Evolutionary conservation across 2,888 invertebrate genomes (phyloP).

Genomic region (Lithosia quadra): DNA sequence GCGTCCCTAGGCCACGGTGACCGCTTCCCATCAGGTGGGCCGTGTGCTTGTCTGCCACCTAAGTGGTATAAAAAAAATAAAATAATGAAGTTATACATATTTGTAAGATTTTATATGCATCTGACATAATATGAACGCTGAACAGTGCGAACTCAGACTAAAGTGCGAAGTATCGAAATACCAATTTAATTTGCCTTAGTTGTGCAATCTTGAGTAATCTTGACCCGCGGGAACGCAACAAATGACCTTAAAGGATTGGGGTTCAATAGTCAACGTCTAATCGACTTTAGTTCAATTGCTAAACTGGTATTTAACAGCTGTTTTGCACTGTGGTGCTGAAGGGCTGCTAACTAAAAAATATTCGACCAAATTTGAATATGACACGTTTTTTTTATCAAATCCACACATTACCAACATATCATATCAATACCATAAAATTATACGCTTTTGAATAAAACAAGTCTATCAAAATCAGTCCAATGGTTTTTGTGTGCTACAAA

Average conservation of each 20-base stretch:
- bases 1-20: too few species aligned
- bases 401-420: too few species aligned
- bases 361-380: background rate
- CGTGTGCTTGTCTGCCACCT: too few species aligned
- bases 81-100: too few species aligned
- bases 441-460: too few species aligned
- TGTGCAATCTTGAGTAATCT: slow-evolving; percentile 32
- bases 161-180: slow-evolving; percentile 36
- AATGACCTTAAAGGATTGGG: slow-evolving; percentile 58
- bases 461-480: too few species aligned
- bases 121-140: background rate
- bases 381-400: background rate
- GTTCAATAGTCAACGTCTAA: slow-evolving; percentile 60
- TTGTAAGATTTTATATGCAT: background rate
- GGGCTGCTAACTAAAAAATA: background rate
- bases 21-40: too few species aligned
- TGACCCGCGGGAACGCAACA: slow-evolving; percentile 59
- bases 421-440: too few species aligned
- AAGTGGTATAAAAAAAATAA: too few species aligned
- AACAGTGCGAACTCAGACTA: too few species aligned
- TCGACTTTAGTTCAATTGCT: slow-evolving; percentile 65
- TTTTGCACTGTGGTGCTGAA: background rate
- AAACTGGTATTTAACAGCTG: slow-evolving; percentile 52
- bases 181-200: slow-evolving; percentile 34
- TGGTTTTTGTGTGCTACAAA: too few species aligned